A percentile compares a stretch with the other conserved stretches of the same genome.
Evolutionary conservation across 2,797 vertebrate genomes (phyloP).

Genomic region (Rallus crepitans): DNA sequence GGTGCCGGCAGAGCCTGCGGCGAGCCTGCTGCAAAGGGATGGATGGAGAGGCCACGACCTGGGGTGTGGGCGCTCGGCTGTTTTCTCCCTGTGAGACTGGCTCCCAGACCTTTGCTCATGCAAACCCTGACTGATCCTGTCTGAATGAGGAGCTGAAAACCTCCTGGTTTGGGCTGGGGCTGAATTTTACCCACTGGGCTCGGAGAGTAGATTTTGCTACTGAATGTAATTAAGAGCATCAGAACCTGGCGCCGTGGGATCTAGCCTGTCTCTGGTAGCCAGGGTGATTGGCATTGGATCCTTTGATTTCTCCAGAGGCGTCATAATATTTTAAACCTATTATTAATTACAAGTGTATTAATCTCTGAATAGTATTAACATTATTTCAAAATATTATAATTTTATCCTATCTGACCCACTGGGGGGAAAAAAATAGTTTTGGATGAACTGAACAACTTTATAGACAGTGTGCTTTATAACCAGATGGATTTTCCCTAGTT

Average conservation of each 20-base stretch:
- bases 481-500: conserved; percentile 51
- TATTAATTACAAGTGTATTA: conserved; percentile 61
- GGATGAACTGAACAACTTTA: conserved; percentile 43
- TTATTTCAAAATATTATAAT: conserved; percentile 58
- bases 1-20: neutral
- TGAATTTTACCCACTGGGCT: neutral
- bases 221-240: neutral
- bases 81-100: conserved; percentile 29
- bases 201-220: neutral
- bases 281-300: conserved; percentile 12
- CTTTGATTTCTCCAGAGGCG: conserved; percentile 54
- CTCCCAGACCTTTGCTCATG: conserved; percentile 25
- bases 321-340: conserved; percentile 49
- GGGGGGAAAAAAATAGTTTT: neutral
- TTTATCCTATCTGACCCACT: neutral
- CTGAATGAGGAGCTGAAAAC: neutral
- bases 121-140: neutral
- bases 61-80: neutral
- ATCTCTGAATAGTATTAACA: conserved; percentile 37
- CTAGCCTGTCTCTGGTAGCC: neutral
- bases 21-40: neutral
- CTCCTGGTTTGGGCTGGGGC: neutral
- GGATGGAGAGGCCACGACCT: neutral
- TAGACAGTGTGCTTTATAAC: conserved; percentile 47
- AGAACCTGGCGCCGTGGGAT: neutral